These are phyloP conservation scores for Brachionus asplanchnoidis DNA, from an alignment of 1,140 invertebrate genomes.

Conservation along the genomic window DNA sequence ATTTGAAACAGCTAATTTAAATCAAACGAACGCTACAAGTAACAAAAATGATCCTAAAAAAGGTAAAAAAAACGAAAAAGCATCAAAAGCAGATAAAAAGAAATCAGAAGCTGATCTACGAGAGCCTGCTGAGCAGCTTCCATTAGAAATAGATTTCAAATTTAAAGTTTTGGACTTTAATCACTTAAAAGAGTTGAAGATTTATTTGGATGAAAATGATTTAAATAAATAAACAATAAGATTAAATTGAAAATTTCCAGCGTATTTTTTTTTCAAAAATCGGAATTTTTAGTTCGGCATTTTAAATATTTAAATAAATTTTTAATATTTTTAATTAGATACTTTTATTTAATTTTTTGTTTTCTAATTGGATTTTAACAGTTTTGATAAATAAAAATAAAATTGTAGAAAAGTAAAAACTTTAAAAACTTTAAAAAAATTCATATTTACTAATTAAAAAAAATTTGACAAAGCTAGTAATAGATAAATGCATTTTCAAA, in stretches of 20 bases:
- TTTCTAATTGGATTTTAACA: too few relatives aligned
- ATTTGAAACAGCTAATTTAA: background rate
- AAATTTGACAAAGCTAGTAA: too few relatives aligned
- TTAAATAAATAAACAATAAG: background rate
- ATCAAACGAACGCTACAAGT: background rate
- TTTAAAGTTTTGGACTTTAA: background rate
- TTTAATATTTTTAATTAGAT: too few relatives aligned
- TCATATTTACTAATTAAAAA: too few relatives aligned
- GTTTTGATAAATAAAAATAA: too few relatives aligned
- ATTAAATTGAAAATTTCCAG: background rate
- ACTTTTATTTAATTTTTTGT: too few relatives aligned
- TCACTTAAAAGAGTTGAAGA: background rate
- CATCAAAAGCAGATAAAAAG: background rate
- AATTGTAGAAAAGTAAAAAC: too few relatives aligned
- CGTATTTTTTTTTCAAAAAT: background rate
- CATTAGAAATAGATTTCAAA: background rate
- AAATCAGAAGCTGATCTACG: background rate
- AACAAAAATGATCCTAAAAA: constrained; percentile 14
- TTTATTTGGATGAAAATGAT: background rate
- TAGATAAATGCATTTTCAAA: too few relatives aligned
- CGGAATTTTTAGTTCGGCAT: background rate
- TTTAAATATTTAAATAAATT: too few relatives aligned
- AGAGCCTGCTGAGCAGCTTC: background rate
- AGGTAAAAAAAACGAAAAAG: constrained; percentile 16
- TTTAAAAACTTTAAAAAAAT: too few relatives aligned